Percentiles rank a stretch among this genome's conserved stretches.
These are phyloP conservation scores for Nasua narica DNA, from an alignment of 2,797 vertebrate genomes.

Conservation along the genomic window DNA sequence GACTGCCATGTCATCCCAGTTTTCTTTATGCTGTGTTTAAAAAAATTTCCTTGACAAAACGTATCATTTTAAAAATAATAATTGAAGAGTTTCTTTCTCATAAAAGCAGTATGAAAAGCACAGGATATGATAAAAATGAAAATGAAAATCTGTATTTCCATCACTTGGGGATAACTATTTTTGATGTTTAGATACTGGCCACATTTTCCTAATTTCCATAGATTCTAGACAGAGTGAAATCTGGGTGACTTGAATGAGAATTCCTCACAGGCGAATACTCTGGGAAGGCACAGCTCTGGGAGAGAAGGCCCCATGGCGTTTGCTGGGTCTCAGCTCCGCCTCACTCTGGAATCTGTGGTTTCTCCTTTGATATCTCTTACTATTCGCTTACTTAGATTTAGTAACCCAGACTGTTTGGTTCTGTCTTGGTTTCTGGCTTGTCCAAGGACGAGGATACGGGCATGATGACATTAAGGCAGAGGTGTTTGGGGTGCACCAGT, in stretches of 20 bases:
- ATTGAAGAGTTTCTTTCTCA: constrained; percentile 17
- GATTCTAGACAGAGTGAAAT: not conserved
- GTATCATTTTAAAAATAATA: constrained; percentile 33
- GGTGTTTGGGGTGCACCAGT: not conserved
- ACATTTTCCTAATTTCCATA: not conserved
- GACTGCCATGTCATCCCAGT: not conserved
- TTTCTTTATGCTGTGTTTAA: constrained; percentile 38
- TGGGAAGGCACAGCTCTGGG: not conserved
- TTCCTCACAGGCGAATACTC: not conserved
- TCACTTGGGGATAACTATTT: not conserved
- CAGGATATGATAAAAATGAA: constrained; percentile 5
- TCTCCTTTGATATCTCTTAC: not conserved
- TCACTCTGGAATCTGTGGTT: not conserved
- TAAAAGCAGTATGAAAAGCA: constrained; percentile 27
- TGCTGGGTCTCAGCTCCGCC: not conserved
- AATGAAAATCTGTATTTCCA: constrained; percentile 6
- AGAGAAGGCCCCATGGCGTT: not conserved
- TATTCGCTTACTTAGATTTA: not conserved
- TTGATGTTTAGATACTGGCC: not conserved
- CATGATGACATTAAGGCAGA: not conserved
- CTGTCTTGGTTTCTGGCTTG: not conserved
- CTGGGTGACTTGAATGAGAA: not conserved
- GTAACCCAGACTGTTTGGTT: not conserved
- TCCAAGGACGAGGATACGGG: not conserved
- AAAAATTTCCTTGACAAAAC: constrained; percentile 34